Evolutionary conservation across 2,113 vertebrate genomes (phyloP).

Genomic region (Cheirogaleus medius): DNA sequence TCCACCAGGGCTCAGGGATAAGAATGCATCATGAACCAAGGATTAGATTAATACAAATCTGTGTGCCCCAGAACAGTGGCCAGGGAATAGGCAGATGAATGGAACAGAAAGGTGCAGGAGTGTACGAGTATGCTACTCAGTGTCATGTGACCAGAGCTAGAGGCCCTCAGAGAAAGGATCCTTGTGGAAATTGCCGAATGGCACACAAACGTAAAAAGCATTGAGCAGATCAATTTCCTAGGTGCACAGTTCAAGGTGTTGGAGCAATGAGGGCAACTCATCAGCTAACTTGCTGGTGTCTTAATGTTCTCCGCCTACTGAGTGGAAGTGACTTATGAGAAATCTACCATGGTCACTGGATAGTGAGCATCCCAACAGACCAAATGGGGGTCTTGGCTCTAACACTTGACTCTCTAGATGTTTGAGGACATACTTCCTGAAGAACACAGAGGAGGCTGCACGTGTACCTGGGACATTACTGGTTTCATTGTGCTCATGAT

Average conservation of each 20-base stretch:
- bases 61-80: neutral
- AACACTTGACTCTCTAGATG: neutral
- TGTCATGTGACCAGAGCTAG: neutral
- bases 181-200: neutral
- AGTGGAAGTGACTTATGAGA: neutral
- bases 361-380: neutral
- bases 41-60: neutral
- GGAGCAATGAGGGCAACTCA: neutral
- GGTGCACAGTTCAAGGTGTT: too few species aligned
- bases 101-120: neutral
- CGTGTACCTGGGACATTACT: neutral
- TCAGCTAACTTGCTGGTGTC: too few species aligned
- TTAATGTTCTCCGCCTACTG: neutral
- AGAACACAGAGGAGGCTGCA: neutral
- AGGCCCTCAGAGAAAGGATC: neutral
- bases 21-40: neutral
- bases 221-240: fast-evolving
- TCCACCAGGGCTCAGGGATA: neutral
- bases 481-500: neutral
- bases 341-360: neutral
- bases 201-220: neutral
- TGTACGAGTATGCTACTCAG: too few species aligned
- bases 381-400: neutral
- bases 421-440: neutral
- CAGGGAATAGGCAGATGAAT: neutral